phyloP scores from a whole-genome alignment of 2,888 invertebrate species.

The Leptura quadrifasciata region DNA sequence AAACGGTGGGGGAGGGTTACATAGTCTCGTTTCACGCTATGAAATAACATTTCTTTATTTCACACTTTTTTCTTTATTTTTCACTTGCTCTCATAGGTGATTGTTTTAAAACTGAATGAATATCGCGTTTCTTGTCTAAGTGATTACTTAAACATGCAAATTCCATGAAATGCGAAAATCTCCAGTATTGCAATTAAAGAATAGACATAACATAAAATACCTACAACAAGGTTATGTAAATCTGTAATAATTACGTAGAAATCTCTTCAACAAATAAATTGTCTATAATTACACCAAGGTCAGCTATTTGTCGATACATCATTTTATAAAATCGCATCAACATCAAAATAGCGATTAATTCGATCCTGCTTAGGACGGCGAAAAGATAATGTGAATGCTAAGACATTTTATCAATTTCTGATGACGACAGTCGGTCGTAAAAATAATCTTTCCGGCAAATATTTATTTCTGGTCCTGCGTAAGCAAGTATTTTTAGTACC shows the following conservation, averaged over 20 bases:
- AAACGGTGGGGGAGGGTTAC: too few relatives aligned
- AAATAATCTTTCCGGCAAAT: constrained; percentile 39
- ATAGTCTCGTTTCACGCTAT: too few relatives aligned
- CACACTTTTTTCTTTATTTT: too few relatives aligned
- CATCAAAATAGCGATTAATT: constrained; percentile 28
- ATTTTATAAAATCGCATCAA: constrained; percentile 23
- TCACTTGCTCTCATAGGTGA: too few relatives aligned
- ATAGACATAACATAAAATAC: neutral
- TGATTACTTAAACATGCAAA: too few relatives aligned
- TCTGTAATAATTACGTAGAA: neutral
- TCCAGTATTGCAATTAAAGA: neutral
- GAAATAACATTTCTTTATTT: too few relatives aligned
- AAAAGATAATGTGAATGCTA: constrained; percentile 31
- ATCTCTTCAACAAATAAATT: neutral
- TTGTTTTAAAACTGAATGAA: too few relatives aligned
- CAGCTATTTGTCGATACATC: constrained; percentile 24
- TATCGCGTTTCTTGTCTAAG: too few relatives aligned
- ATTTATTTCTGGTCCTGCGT: constrained; percentile 33
- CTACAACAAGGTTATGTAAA: neutral
- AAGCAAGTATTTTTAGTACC: constrained; percentile 36
- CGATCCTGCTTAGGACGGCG: constrained; percentile 27
- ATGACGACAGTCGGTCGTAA: constrained; percentile 36
- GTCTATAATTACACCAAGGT: constrained; percentile 23
- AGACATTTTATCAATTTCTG: constrained; percentile 36
- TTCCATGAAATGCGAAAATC: too few relatives aligned